phyloP scores from a whole-genome alignment of 1,140 invertebrate species.

The Drosophila mauritiana region DNA sequence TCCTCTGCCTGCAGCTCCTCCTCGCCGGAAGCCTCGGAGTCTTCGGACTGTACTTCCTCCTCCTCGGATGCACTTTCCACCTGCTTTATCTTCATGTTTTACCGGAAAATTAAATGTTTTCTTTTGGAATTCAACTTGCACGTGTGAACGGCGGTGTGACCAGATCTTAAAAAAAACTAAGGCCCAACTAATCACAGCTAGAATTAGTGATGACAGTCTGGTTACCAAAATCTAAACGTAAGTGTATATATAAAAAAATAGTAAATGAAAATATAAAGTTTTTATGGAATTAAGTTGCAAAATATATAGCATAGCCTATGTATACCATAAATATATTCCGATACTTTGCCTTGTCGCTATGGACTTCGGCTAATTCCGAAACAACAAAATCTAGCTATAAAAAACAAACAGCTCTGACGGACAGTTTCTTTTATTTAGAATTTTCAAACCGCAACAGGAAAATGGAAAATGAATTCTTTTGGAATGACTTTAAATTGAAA shows the following conservation, averaged over 20 bases:
- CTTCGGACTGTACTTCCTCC: constrained; percentile 20
- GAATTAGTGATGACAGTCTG: not conserved
- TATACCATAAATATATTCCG: too few relatives aligned
- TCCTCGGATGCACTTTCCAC: constrained; percentile 34
- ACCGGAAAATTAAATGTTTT: constrained; percentile 5
- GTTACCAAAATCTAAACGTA: not conserved
- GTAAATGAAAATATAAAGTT: not conserved
- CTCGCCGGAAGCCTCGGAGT: constrained; percentile 18
- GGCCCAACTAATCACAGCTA: not conserved
- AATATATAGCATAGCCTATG: too few relatives aligned
- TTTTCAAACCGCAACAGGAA: constrained; percentile 15
- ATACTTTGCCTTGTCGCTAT: too few relatives aligned
- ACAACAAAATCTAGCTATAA: not conserved
- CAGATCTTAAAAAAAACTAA: not conserved
- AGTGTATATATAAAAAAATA: not conserved
- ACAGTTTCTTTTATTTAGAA: constrained; percentile 13
- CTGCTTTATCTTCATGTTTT: constrained; percentile 58
- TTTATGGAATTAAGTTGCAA: not conserved
- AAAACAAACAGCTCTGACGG: not conserved
- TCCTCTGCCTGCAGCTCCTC: constrained; percentile 18
- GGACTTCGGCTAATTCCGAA: too few relatives aligned
- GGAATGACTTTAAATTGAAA: constrained; percentile 81
- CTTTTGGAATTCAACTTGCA: constrained; percentile 12
- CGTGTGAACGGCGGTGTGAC: constrained; percentile 23
- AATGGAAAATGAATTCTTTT: constrained; percentile 42